Conservation (phyloP, 2,797 vertebrate species). For the Crotalus adamanteus region DNA sequence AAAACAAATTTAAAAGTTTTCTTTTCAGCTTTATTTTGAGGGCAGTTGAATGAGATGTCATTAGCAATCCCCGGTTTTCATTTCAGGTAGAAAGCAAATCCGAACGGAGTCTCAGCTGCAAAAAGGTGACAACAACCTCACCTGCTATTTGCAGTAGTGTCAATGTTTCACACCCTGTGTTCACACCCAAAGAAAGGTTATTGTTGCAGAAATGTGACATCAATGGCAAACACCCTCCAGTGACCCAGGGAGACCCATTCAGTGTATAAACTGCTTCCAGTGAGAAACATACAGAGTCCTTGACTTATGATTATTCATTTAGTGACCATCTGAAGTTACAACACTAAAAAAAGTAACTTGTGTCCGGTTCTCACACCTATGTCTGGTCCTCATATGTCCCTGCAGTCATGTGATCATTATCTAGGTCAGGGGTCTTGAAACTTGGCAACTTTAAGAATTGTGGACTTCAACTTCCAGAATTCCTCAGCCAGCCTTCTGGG, state of each 20-base stretch:
- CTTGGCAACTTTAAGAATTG: no score
- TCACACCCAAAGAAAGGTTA: background rate
- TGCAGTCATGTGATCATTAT: background rate
- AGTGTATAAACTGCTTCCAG: background rate
- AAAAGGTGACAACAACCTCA: background rate
- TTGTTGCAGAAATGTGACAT: background rate
- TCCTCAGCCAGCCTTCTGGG: no score
- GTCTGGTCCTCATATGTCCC: background rate
- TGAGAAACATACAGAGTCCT: background rate
- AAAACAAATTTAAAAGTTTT: background rate
- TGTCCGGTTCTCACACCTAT: background rate
- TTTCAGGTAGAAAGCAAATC: background rate
- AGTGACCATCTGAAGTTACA: background rate
- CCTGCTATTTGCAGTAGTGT: background rate
- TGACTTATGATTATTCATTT: background rate
- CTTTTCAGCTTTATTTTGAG: background rate
- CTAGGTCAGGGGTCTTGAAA: no score
- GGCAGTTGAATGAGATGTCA: background rate
- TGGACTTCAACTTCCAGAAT: no score
- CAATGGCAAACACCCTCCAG: background rate
- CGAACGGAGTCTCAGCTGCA: background rate
- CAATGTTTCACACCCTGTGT: background rate
- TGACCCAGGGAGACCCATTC: background rate
- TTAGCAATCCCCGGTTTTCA: background rate
- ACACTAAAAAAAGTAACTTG: background rate